Base-by-base conservation (phyloP, 2,888 invertebrate species). In the Pterobdella sp. region DNA sequence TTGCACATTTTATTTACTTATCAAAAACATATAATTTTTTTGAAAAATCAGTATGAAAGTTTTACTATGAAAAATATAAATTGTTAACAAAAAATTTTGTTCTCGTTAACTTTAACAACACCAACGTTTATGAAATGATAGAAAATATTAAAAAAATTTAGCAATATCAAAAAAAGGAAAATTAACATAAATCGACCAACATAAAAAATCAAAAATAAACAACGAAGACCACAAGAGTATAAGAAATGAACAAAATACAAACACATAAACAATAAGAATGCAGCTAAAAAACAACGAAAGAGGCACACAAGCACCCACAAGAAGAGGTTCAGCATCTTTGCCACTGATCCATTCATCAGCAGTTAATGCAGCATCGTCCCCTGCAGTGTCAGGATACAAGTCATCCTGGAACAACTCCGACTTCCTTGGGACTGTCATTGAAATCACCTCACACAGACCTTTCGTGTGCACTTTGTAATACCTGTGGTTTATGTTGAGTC, bases 401-500 rank as follows among this genome's bases (percentile, higher is more conserved):
- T 96, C 95, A 80, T 92, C 93, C 88, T 94, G 88, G 79, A 89
- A 89, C 76, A 88, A 86, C 79, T 89, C 89, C 77, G 88, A 88
- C 88, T 95, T 95, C 79, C 96, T 87, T 32, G 96, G 95, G 75
- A 95, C 95, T 77, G 93, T 92, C 90, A 96, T 94, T 68, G 92
- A 89, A 77, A 95, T 91, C 60, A 94, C 93, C 82, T 96, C 95
- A 84, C 93, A 93, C 73, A 94, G 87, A 31, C 93, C 93, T 75
- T 90, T 89, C 4, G 94, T 92, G 63, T 84, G 85, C 76, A 95
- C 86, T 84, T 95, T 95, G 87, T 90, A 96, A 85, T 94, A 92
- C 78, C 94, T 86, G 78, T 60, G 18, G 22, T n/a, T 32, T 22
- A 26, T n/a, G 64, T 64, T 64, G 34, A n/a, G 34, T 34, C n/a